Evolutionary conservation across 1,140 invertebrate species (phyloP).

Genomic region (Drosophila jambulina): DNA sequence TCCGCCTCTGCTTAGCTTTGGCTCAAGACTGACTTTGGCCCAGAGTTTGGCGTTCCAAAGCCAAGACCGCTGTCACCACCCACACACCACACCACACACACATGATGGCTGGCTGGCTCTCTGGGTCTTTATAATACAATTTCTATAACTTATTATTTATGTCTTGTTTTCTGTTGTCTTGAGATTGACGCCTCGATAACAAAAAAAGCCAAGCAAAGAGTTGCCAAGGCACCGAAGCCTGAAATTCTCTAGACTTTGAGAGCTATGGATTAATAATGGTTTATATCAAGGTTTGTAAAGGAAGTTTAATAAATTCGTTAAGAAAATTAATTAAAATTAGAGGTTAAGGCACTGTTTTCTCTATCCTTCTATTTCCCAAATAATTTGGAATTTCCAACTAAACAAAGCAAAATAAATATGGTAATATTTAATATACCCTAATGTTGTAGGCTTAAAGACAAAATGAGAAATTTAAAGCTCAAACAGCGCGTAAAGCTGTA

Average conservation of each 20-base stretch:
- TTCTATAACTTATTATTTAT: constrained; percentile 72
- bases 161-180: constrained; percentile 53
- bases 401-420: not conserved
- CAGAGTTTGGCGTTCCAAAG: constrained; percentile 21
- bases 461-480: constrained; percentile 39
- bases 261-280: not conserved
- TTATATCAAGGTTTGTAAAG: not conserved
- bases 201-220: constrained; percentile 41
- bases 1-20: constrained; percentile 41
- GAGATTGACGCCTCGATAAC: constrained; percentile 74
- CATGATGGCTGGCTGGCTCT: constrained; percentile 11
- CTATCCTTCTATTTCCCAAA: too few species aligned
- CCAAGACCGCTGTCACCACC: constrained; percentile 61
- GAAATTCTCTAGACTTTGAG: constrained; percentile 30
- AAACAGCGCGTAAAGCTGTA: constrained; percentile 37
- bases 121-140: constrained; percentile 54
- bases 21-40: constrained; percentile 50
- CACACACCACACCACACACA: constrained; percentile 40
- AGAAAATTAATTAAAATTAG: not conserved
- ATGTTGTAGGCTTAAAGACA: constrained; percentile 3
- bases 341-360: not conserved
- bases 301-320: not conserved
- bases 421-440: constrained; percentile 24
- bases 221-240: constrained; percentile 43
- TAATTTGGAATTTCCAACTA: not conserved